Base-by-base conservation (phyloP, 1,140 invertebrate genomes). In the Cherax destructor region DNA sequence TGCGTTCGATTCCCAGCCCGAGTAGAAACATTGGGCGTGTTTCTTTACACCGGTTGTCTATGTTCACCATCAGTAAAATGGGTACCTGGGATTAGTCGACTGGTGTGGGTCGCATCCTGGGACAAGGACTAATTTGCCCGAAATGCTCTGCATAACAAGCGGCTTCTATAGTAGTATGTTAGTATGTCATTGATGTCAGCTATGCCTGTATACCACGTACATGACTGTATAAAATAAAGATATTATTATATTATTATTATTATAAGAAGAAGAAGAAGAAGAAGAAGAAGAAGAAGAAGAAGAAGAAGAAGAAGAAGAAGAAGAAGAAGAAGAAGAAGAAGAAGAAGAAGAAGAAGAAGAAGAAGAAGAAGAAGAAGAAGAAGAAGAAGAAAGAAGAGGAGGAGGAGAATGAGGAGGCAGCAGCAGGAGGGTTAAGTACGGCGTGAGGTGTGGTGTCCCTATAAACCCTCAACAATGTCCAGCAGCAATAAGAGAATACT, bases 401-500 rank as follows among this genome's bases (percentile, higher is more conserved):
- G 30, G 30, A 41, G 30, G 30, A 41, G 30, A 2, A 41, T 0
- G 30, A 41, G 30, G 30, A 41, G 76, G 50, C 9, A 41, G 41
- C 0, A 41, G 30, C 0, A 41, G 30, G 30, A 41, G 30, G 2
- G 30, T 41, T 41, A 41, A 41, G 30, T 41, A 41, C 30, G 30
- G 30, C 30, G 30, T 41, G 30, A 41, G 30, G 30, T 41, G 30
- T 41, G 30, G 30, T 41, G 30, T 41, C 30, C 30, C 30, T 41
- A 41, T 41, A 41, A 41, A 41, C 30, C 30, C 0, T 41, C 30
- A 41, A 41, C 30, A 41, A 80, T 80, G 78, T 50, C 78, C 10
- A 80, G 30, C 49, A 80, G 78, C 49, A 80, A 80, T 16, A 80
- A 80, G 78, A 50, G 78, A 21, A 80, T 80, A 21, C 78, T 80